phyloP scores from a whole-genome alignment of 2,113 vertebrate genomes.

The Rhinopithecus roxellana region DNA sequence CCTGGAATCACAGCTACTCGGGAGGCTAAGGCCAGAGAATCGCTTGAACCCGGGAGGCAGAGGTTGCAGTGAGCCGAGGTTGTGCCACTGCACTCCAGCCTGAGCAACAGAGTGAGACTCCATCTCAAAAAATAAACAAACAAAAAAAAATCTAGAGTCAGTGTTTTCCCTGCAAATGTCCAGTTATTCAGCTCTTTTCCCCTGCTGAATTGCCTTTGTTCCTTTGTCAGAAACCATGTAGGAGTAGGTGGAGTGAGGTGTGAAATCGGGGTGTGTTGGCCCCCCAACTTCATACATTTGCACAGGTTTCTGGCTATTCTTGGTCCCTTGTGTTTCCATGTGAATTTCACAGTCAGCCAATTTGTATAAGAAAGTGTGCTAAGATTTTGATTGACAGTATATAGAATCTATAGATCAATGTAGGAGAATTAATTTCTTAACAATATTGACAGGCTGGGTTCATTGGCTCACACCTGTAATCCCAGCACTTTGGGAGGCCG shows the following conservation, averaged over 20 bases:
- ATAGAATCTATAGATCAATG: fast-evolving
- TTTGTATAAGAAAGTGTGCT: background rate
- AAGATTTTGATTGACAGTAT: background rate
- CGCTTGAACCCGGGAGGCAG: too few species aligned
- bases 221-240: background rate
- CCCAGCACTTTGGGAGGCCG: too few species aligned
- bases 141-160: too few species aligned
- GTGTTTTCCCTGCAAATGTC: background rate
- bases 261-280: background rate
- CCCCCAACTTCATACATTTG: background rate
- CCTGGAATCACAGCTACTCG: too few species aligned
- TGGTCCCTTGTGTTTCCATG: background rate
- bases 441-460: too few species aligned
- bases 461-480: too few species aligned
- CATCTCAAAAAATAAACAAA: too few species aligned
- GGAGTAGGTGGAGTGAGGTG: background rate
- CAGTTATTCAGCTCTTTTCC: background rate
- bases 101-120: too few species aligned
- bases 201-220: background rate
- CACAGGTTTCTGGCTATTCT: background rate
- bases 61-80: too few species aligned
- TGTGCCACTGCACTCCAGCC: too few species aligned
- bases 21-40: too few species aligned
- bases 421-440: background rate
- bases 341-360: background rate